Evolutionary conservation across 2,888 invertebrate genomes (phyloP).

Genomic region (Zygaena filipendulae): DNA sequence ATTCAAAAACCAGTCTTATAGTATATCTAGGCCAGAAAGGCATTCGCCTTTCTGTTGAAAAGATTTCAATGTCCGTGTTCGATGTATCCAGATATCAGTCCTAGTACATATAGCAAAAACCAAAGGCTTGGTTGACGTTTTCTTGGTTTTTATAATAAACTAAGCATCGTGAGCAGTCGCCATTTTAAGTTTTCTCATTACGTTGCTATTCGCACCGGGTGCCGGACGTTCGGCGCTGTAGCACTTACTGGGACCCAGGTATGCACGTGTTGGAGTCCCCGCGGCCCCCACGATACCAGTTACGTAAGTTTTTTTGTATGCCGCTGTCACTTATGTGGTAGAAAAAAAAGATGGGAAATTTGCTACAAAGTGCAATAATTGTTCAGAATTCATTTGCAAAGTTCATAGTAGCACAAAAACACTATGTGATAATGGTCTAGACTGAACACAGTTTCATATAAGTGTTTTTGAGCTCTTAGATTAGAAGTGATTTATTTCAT

Average conservation of each 20-base stretch:
- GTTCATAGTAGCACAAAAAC: constrained; percentile 6
- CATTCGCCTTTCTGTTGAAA: no score
- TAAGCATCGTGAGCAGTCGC: constrained; percentile 6
- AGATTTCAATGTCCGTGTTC: no score
- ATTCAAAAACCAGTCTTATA: no score
- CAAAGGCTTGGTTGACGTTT: no score
- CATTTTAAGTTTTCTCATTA: constrained; percentile 10
- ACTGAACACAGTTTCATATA: constrained; percentile 2
- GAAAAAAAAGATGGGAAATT: constrained; percentile 2
- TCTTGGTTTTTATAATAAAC: constrained; percentile 5
- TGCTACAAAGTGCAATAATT: constrained; percentile 6
- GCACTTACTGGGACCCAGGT: constrained; percentile 9
- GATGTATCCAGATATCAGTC: no score
- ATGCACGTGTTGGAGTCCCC: constrained; percentile 7
- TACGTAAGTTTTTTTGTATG: constrained; percentile 10
- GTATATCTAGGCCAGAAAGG: no score
- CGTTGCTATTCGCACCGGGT: constrained; percentile 8
- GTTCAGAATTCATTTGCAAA: constrained; percentile 5
- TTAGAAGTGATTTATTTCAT: not conserved
- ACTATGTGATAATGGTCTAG: constrained; percentile 6
- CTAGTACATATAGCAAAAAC: no score
- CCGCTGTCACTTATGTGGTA: not conserved
- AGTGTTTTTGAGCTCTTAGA: not conserved
- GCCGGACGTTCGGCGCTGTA: constrained; percentile 9
- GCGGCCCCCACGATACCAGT: constrained; percentile 12